Evolutionary conservation across 2,888 invertebrate genomes (phyloP), one percentile per base, ranked within the genome.

Genomic region (Tineola bisselliella): DNA sequence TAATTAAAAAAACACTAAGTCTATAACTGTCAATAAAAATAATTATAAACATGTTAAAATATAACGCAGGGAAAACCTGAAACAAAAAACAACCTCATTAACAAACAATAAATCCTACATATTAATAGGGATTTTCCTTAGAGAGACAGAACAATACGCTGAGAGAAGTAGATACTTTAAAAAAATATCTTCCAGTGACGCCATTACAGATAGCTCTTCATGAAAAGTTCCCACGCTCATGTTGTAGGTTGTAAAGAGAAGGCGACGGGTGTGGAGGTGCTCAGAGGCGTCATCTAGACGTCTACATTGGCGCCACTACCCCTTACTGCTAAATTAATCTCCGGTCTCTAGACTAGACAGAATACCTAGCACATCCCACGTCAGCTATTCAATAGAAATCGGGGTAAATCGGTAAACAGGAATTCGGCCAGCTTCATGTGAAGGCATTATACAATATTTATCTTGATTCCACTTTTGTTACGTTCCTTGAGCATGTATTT

Each of bases 251-350:
- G 17, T 48, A 48, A 48, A 48, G 48, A 56, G 19, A 19, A 11
- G 5, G 58, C 58, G 58, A 25, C 58, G 58, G 33, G 58, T 58
- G 58, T 33, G 17, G 58, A 58, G 58, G 58, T 58, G 33, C 58
- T 58, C 61, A 63, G 66, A 64, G 67, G 66, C 69, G 70, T 69
- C 74, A 76, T 78, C 69, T 71, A 78, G 78, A 78, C 78, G 78
- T 77, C 78, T 78, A 75, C 68, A 78, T 76, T 66, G 75, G 69
- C 68, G 68, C 69, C 58, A 58, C 58, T 58, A 58, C 33, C 58
- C 58, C 19, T 70, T 70, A 68, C 56, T 15, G 62, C 67, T 69
- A 69, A 75, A 74, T 73, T 72, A 75, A 74, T 72, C 71, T 65
- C 63, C 33, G 58, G 58, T 54, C 54, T 25, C 10, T n/a, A 38